Conservation (phyloP, 1,140 invertebrate species). For the Orchesella cincta region DNA sequence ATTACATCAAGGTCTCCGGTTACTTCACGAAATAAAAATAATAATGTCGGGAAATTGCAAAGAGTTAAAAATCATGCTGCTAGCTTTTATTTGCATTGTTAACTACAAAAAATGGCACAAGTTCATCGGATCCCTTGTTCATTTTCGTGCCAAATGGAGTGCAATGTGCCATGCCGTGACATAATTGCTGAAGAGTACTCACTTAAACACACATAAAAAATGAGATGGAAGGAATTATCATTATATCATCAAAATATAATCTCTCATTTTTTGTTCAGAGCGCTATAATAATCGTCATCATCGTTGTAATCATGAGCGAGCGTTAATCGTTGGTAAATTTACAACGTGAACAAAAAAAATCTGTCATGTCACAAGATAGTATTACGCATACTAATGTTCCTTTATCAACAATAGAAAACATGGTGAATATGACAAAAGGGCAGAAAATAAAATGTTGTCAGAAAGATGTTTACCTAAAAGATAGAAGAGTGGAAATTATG, state of each 20-base stretch:
- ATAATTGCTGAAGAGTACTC: slow-evolving; percentile 9
- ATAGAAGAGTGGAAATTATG: no score
- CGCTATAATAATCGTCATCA: background rate
- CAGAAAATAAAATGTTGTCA: no score
- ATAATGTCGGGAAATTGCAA: background rate
- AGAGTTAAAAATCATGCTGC: background rate
- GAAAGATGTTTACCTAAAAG: no score
- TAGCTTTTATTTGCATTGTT: background rate
- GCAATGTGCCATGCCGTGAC: background rate
- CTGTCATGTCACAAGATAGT: background rate
- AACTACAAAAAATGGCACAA: background rate
- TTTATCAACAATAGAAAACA: background rate
- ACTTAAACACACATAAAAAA: background rate
- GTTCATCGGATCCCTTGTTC: background rate
- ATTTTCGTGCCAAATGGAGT: background rate
- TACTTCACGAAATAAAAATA: background rate
- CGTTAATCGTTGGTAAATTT: background rate
- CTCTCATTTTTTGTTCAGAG: background rate
- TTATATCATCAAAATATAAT: background rate
- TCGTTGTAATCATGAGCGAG: background rate
- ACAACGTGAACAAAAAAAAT: background rate
- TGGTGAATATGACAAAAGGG: background rate
- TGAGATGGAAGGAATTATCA: no score
- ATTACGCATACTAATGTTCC: background rate
- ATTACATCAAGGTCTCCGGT: background rate